Base-by-base conservation (phyloP, 2,797 vertebrate genomes). In the Acestrorhynchus altus region DNA sequence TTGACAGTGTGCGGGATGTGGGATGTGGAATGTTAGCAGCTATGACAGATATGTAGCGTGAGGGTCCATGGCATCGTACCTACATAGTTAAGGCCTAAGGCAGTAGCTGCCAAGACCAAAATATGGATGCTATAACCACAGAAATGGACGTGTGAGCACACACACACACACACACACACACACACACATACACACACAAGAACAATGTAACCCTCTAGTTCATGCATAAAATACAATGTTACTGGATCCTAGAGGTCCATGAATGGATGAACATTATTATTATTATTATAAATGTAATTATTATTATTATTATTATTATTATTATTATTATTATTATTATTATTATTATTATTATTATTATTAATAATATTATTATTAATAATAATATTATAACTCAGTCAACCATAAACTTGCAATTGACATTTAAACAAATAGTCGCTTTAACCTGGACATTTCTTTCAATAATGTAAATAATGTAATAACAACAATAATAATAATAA, bases 51-150 rank as follows among this genome's bases (percentile, higher is more conserved):
- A 52, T 61, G 68, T 72, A 51, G 60, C 52, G 79, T 52, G 59
- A 79, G 77, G 70, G 77, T 59, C 70, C 54, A 22, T 52, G 44
- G 52, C 61, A 60, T 73, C 57, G 59, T 68, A 79, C 70, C 70
- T 44, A 73, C 77, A 68, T 44, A 57, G 59, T 47, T 26, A 74
- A 56, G 60, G 77, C 77, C 77, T 73, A 47, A 46, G 77, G 82
- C 78, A 86, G 52, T 86, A 81, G 85, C 88, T 74, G 77, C 70
- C 77, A 68, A 78, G 77, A 90, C 87, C 85, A 79, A 89, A 68
- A 60, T 66, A n/a, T 28, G 89, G 83, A 60, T 40, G 18, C 42
- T 52, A 13, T 57, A 70, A 59, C 44, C 39, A 73, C 39, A 73
- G 44, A 56, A 15, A 78, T 0, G 20, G 39, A 73, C n/a, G 39